Evolutionary conservation across 2,888 invertebrate species (phyloP).

Genomic region (Dichetophora obliterata): DNA sequence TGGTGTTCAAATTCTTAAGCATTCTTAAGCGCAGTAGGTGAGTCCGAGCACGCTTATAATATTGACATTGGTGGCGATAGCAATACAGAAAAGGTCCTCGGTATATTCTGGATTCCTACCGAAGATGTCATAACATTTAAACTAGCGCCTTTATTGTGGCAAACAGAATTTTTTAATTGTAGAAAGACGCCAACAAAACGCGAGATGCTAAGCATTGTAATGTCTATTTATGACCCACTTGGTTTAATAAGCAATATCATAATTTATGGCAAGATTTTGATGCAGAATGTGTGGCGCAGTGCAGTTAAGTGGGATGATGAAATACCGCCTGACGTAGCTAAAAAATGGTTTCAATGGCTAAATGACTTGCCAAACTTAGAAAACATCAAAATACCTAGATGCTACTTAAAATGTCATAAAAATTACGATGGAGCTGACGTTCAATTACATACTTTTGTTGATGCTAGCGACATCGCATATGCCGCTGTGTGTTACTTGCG

Average conservation of each 20-base stretch:
- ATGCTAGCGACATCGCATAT: slow-evolving; percentile 23
- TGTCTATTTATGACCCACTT: slow-evolving; percentile 26
- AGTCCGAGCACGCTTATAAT: neutral
- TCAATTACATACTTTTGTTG: slow-evolving; percentile 31
- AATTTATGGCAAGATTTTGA: slow-evolving; percentile 16
- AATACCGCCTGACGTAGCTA: neutral
- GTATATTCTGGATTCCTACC: slow-evolving; percentile 42
- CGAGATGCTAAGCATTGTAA: slow-evolving; percentile 16
- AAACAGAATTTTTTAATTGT: slow-evolving; percentile 29
- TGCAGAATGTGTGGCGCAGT: slow-evolving; percentile 27
- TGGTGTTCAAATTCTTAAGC: slow-evolving; percentile 20
- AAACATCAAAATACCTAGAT: slow-evolving; percentile 33
- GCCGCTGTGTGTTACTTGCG: neutral
- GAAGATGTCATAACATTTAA: slow-evolving; percentile 36
- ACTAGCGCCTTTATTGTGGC: slow-evolving; percentile 31
- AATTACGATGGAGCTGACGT: neutral
- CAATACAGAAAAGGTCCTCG: slow-evolving; percentile 40
- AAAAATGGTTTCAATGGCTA: slow-evolving; percentile 23
- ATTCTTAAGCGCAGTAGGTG: neutral
- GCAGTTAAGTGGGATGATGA: slow-evolving; percentile 13
- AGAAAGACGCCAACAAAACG: slow-evolving; percentile 39
- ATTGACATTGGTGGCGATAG: slow-evolving; percentile 19
- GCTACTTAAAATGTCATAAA: neutral
- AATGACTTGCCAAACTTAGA: slow-evolving; percentile 23
- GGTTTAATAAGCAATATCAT: slow-evolving; percentile 13